phyloP scores from a whole-genome alignment of 2,113 vertebrate genomes.

The Odontophorus gujanensis region DNA sequence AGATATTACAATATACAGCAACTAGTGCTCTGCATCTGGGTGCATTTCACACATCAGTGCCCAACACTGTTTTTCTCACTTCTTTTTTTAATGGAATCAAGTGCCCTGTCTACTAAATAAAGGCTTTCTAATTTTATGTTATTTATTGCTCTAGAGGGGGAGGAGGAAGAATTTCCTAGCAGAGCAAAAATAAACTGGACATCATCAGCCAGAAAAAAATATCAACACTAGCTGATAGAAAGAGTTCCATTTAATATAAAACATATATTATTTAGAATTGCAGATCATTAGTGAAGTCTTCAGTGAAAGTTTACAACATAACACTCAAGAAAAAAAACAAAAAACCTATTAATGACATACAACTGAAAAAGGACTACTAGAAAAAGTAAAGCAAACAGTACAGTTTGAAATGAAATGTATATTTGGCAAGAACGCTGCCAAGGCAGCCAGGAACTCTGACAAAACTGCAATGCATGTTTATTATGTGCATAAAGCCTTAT shows the following conservation, averaged over 20 bases:
- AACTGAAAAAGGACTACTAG: slow-evolving; percentile 42
- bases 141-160: slow-evolving; percentile 73
- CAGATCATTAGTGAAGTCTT: slow-evolving; percentile 18
- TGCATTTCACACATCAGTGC: slow-evolving; percentile 75
- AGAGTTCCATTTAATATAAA: slow-evolving; percentile 53
- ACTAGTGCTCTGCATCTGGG: slow-evolving; percentile 70
- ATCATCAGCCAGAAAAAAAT: slow-evolving; percentile 47
- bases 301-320: slow-evolving; percentile 55
- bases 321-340: slow-evolving; percentile 37
- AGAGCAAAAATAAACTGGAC: slow-evolving; percentile 69
- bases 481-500: background rate
- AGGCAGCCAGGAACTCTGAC: slow-evolving; percentile 40
- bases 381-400: slow-evolving; percentile 30
- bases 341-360: slow-evolving; percentile 38
- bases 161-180: slow-evolving; percentile 74
- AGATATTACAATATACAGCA: slow-evolving; percentile 54
- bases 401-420: slow-evolving; percentile 40
- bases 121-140: slow-evolving; percentile 78
- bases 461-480: slow-evolving; percentile 23
- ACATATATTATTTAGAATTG: slow-evolving; percentile 47
- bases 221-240: slow-evolving; percentile 31
- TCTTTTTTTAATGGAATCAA: slow-evolving; percentile 82
- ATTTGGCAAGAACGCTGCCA: slow-evolving; percentile 45
- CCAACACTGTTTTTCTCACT: slow-evolving; percentile 80
- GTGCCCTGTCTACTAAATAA: slow-evolving; percentile 74